These are phyloP conservation scores for Pegoplata infirma DNA, from an alignment of 2,888 invertebrate species.

Conservation along the genomic window DNA sequence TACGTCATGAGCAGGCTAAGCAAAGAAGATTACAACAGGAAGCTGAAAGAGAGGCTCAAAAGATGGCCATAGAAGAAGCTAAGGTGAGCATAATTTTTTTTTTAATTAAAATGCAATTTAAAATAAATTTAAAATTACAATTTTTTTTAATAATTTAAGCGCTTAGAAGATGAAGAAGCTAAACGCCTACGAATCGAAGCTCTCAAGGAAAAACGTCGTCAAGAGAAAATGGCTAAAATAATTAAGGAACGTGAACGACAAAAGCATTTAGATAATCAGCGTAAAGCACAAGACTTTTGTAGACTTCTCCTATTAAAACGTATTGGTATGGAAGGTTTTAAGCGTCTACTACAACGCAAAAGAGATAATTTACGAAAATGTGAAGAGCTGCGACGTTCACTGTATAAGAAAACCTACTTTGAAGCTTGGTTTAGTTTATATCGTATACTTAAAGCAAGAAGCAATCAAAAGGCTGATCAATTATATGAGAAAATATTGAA, in stretches of 20 bases:
- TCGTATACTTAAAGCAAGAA: conserved; percentile 79
- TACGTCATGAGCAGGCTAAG: conserved; percentile 76
- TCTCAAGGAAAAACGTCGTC: conserved; percentile 81
- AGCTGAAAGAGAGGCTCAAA: conserved; percentile 77
- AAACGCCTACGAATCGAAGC: conserved; percentile 81
- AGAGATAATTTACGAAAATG: conserved; percentile 78
- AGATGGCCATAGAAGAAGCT: conserved; percentile 77
- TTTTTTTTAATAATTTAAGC: conserved; percentile 68
- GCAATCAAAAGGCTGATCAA: conserved; percentile 80
- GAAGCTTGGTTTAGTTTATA: conserved; percentile 80
- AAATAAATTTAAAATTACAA: background rate
- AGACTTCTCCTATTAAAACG: conserved; percentile 74
- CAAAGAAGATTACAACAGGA: conserved; percentile 75
- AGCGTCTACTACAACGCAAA: conserved; percentile 72
- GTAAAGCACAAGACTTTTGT: conserved; percentile 78
- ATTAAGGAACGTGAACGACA: conserved; percentile 81
- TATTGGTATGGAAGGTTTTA: conserved; percentile 75
- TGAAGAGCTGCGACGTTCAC: conserved; percentile 78
- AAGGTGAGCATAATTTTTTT: conserved; percentile 71
- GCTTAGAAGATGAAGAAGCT: conserved; percentile 81
- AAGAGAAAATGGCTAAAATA: conserved; percentile 82
- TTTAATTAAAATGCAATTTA: background rate
- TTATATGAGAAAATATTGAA: conserved; percentile 80
- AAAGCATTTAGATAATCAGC: conserved; percentile 76
- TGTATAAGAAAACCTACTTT: conserved; percentile 79